Evolutionary conservation across 92 coral and sea anemone genomes (phyloP).

Genomic region (Hydrozoanthus gracilis): DNA sequence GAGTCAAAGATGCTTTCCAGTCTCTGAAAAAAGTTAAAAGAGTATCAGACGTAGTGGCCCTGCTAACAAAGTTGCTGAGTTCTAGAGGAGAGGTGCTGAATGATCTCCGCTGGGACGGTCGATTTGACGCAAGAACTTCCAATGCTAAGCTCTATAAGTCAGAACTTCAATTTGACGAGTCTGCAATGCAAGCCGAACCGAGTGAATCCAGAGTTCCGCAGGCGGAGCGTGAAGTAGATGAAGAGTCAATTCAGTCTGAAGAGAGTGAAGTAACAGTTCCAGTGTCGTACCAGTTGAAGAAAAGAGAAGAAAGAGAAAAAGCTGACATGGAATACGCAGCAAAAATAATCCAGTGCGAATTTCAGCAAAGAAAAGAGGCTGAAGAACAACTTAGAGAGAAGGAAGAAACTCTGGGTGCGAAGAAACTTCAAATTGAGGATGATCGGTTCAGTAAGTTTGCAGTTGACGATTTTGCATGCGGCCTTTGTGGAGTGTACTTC

Average conservation of each 20-base stretch:
- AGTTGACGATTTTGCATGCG: constrained; percentile 76
- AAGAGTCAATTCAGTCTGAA: neutral
- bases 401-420: neutral
- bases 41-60: constrained; percentile 63
- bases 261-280: constrained; percentile 25
- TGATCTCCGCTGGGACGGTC: constrained; percentile 72
- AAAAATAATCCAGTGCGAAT: constrained; percentile 11
- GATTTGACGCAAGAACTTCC: constrained; percentile 15
- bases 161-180: constrained; percentile 43
- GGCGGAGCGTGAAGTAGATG: constrained; percentile 1
- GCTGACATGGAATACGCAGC: constrained; percentile 44
- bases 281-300: neutral
- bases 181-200: constrained; percentile 31
- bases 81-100: constrained; percentile 65
- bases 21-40: constrained; percentile 54
- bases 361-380: constrained; percentile 11
- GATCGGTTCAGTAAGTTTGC: constrained; percentile 69
- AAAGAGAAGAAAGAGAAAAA: constrained; percentile 24
- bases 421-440: constrained; percentile 4
- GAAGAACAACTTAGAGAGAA: neutral
- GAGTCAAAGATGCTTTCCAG: constrained; percentile 60
- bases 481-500: constrained; percentile 77
- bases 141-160: constrained; percentile 45
- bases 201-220: constrained; percentile 3
- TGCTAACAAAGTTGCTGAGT: constrained; percentile 60